Evolutionary conservation across 2,888 invertebrate species (phyloP), one percentile per base, ranked within the genome.

Genomic region (Agriopis aurantiaria): DNA sequence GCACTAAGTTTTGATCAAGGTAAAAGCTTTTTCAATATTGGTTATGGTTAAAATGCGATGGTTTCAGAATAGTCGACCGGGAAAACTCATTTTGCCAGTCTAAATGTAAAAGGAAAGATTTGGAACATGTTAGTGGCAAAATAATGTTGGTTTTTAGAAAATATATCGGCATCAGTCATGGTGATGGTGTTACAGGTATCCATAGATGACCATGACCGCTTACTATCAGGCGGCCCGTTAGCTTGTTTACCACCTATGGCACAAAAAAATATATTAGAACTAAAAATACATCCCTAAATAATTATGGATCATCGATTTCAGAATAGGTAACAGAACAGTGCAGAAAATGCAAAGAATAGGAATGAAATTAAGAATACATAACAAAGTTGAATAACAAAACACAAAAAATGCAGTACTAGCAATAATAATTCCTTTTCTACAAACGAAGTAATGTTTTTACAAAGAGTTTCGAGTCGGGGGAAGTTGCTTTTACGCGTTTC

Each of bases 401-500:
- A 48, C 23, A 45, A 58, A 64, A n/a, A 53, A 41, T 59, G 59
- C 53, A 69, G 53, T 55, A 51, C 65, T 69, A 57, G 46, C 62
- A 69, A 62, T 57, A 69, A 53, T 65, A 57, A 65, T 62, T 65
- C 65, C 61, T 69, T 69, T 69, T 43, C 43, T 3, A 62, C 61
- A 69, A 69, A 65, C 57, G 57, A 46, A 61, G 57, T 49, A 58
- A 56, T 43, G 49, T 53, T 61, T 65, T 41, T 23, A 49, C 63
- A 66, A 70, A 66, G 70, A 58, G 48, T 14, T 69, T 51, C 52
- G 8, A 66, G 62, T 63, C 57, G 49, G 23, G 62, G 53, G 17
- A 66, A 66, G 66, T 66, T 63, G 17, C 57, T 70, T 71, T 76
- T 66, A 76, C 69, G 74, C 71, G 74, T 74, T 76, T 52, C 67